These are phyloP conservation scores for Clupea harengus DNA, from an alignment of 2,113 vertebrate species.

Conservation along the genomic window DNA sequence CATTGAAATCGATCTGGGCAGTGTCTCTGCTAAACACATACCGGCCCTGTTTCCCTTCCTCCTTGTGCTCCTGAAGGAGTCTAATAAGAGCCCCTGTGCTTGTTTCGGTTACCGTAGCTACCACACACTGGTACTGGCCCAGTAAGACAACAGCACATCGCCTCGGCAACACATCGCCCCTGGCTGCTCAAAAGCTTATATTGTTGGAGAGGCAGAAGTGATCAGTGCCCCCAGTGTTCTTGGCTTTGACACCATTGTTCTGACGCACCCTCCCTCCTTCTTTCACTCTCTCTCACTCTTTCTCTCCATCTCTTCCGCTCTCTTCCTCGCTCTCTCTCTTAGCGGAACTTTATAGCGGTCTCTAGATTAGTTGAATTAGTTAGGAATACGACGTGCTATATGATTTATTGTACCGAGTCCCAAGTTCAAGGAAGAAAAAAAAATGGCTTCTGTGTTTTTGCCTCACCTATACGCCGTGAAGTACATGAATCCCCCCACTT, in stretches of 20 bases:
- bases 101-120: constrained; percentile 71
- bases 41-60: neutral
- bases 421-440: neutral
- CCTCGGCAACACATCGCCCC: constrained; percentile 33
- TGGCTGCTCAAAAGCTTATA: constrained; percentile 79
- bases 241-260: constrained; percentile 89
- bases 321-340: neutral
- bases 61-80: constrained; percentile 11
- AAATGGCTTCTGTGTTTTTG: neutral
- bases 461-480: neutral
- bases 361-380: neutral
- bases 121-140: constrained; percentile 80
- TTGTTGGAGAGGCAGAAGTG: constrained; percentile 76
- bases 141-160: constrained; percentile 58
- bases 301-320: constrained; percentile 30
- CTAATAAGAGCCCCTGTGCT: constrained; percentile 50
- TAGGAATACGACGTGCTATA: neutral
- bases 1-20: neutral
- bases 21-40: neutral
- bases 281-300: constrained; percentile 26
- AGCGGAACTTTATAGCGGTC: neutral
- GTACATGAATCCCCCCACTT: neutral
- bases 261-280: constrained; percentile 46
- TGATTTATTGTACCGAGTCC: neutral
- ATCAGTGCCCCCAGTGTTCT: constrained; percentile 75